Conservation (phyloP, 2,113 vertebrate species). For the Haemorhous mexicanus region DNA sequence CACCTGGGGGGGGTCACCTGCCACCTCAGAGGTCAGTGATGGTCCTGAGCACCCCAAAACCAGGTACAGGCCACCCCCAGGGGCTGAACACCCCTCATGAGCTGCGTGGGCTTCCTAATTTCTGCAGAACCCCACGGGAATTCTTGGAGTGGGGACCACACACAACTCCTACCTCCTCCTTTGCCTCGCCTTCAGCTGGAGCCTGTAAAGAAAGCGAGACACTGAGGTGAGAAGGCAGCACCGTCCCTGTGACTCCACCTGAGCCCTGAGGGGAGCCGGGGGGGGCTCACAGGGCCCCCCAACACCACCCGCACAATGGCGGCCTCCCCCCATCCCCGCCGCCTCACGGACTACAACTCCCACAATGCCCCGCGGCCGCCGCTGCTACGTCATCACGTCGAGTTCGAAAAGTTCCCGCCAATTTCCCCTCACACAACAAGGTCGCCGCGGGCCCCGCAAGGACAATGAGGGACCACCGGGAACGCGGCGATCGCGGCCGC, state of each 20-base stretch:
- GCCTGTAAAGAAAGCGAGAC: conserved; percentile 58
- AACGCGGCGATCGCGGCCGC: not conserved
- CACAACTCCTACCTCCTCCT: conserved; percentile 83
- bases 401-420: conserved; percentile 10
- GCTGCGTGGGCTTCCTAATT: not conserved
- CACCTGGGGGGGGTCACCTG: not conserved
- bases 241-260: not conserved
- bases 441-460: not conserved
- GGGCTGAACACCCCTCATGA: too few relatives aligned
- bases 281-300: not conserved
- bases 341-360: not conserved
- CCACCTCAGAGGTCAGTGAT: not conserved
- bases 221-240: not conserved
- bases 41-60: not conserved
- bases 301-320: not conserved
- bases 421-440: not conserved
- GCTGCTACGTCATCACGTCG: not conserved
- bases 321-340: not conserved
- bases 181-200: conserved; percentile 79
- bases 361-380: not conserved
- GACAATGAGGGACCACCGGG: not conserved
- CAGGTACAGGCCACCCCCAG: too few relatives aligned
- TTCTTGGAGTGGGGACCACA: not conserved
- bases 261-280: not conserved
- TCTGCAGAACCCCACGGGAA: not conserved